A percentile compares a stretch with the other conserved stretches of the same genome.
phyloP scores from a whole-genome alignment of 1,140 invertebrate species.

The Drosophila repleta region DNA sequence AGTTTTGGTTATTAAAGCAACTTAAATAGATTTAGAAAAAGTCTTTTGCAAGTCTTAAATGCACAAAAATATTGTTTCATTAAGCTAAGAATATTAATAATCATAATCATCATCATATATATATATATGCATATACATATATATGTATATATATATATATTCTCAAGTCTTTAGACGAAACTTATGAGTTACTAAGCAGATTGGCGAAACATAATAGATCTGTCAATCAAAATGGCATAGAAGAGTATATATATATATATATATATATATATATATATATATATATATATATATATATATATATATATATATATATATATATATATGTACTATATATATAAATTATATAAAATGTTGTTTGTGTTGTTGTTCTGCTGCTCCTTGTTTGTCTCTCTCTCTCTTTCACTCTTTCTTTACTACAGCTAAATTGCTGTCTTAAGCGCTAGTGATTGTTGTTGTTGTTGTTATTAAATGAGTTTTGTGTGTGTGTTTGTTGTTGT shows the following conservation, averaged over 20 bases:
- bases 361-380: neutral
- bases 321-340: too few species aligned
- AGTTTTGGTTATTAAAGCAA: conserved; percentile 25
- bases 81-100: neutral
- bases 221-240: conserved; percentile 5
- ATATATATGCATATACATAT: conserved; percentile 3
- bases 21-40: conserved; percentile 17
- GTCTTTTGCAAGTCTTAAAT: conserved; percentile 48
- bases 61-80: neutral
- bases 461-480: neutral
- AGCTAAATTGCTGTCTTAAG: conserved; percentile 30
- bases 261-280: conserved; percentile 7
- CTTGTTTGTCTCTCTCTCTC: neutral
- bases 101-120: neutral
- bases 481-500: conserved; percentile 7
- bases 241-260: too few species aligned
- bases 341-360: too few species aligned
- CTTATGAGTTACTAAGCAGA: conserved; percentile 2
- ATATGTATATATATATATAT: neutral
- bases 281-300: neutral
- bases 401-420: conserved; percentile 2
- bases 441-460: conserved; percentile 51
- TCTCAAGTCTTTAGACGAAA: conserved; percentile 9
- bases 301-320: neutral
- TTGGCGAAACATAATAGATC: neutral